A percentile compares a stretch with the other conserved stretches of the same genome.
These are phyloP conservation scores for Gerosis bhagava DNA, from an alignment of 2,888 invertebrate species.

Conservation along the genomic window DNA sequence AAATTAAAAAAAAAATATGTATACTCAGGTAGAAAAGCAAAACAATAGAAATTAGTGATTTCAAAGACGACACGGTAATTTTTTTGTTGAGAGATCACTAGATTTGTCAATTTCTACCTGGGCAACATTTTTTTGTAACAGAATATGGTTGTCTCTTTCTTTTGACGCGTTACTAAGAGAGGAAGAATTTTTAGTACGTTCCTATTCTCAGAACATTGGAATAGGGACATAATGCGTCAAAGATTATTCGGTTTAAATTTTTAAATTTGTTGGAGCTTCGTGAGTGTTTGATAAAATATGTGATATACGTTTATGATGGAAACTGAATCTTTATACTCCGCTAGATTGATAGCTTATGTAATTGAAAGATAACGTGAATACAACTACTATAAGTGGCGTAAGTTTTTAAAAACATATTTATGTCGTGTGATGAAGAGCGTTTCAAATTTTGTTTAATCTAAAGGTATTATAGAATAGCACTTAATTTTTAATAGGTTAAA, in stretches of 20 bases:
- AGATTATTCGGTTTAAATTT: slow-evolving; percentile 25
- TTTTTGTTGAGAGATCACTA: slow-evolving; percentile 32
- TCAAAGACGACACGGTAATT: slow-evolving; percentile 23
- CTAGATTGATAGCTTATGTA: not conserved
- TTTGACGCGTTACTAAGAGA: slow-evolving; percentile 26
- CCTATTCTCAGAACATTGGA: slow-evolving; percentile 41
- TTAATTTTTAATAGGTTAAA: no score
- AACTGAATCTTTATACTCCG: not conserved
- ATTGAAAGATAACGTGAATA: no score
- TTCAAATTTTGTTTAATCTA: no score
- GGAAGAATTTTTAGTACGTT: slow-evolving; percentile 30
- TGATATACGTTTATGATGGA: no score
- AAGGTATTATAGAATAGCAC: no score
- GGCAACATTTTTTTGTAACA: slow-evolving; percentile 45
- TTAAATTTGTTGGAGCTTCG: no score
- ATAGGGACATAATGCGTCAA: slow-evolving; percentile 39
- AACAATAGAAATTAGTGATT: slow-evolving; percentile 22
- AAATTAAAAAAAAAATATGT: no score
- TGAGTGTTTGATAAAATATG: no score
- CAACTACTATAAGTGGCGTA: no score
- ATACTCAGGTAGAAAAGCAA: slow-evolving; percentile 10
- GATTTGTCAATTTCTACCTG: slow-evolving; percentile 51
- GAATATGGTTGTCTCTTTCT: slow-evolving; percentile 36
- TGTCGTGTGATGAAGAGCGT: no score
- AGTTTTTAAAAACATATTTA: no score